phyloP scores from a whole-genome alignment of 2,888 invertebrate species.

The Cryptocephalus primarius region DNA sequence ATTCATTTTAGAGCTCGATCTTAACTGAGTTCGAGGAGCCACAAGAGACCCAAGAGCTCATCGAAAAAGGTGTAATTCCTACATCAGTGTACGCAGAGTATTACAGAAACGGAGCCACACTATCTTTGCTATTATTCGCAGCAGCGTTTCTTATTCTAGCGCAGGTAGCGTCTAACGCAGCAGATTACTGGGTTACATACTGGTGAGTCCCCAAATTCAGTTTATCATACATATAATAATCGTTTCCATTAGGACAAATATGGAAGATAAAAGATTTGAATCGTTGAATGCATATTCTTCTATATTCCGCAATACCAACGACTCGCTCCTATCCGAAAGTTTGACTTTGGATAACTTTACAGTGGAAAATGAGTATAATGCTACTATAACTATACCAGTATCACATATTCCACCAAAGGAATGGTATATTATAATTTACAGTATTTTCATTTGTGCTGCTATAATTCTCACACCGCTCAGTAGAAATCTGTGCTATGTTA shows the following conservation, averaged over 20 bases:
- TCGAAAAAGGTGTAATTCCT: slow-evolving; percentile 52
- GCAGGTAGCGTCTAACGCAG: slow-evolving; percentile 58
- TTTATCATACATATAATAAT: not conserved
- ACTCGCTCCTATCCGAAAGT: not conserved
- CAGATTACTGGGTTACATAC: slow-evolving; percentile 66
- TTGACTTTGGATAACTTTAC: not conserved
- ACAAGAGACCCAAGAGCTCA: slow-evolving; percentile 50
- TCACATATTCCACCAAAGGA: slow-evolving; percentile 1
- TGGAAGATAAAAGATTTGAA: slow-evolving; percentile 29
- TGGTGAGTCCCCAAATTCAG: slow-evolving; percentile 46
- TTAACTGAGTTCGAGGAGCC: slow-evolving; percentile 33
- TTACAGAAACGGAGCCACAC: slow-evolving; percentile 56
- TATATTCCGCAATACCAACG: not conserved
- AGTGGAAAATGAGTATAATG: not conserved
- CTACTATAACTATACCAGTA: not conserved
- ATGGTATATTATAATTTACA: slow-evolving; percentile 45
- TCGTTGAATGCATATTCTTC: not conserved
- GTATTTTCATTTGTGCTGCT: slow-evolving; percentile 43
- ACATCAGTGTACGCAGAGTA: slow-evolving; percentile 55
- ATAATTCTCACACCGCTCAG: slow-evolving; percentile 50
- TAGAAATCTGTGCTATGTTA: slow-evolving; percentile 58
- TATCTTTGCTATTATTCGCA: slow-evolving; percentile 43
- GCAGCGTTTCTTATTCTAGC: slow-evolving; percentile 49
- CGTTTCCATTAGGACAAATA: slow-evolving; percentile 33
- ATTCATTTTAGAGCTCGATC: slow-evolving; percentile 12